Percentiles rank a stretch among this genome's conserved stretches.
Evolutionary conservation across 2,797 vertebrate species (phyloP).

Genomic region (Sebastes hopkinsi): DNA sequence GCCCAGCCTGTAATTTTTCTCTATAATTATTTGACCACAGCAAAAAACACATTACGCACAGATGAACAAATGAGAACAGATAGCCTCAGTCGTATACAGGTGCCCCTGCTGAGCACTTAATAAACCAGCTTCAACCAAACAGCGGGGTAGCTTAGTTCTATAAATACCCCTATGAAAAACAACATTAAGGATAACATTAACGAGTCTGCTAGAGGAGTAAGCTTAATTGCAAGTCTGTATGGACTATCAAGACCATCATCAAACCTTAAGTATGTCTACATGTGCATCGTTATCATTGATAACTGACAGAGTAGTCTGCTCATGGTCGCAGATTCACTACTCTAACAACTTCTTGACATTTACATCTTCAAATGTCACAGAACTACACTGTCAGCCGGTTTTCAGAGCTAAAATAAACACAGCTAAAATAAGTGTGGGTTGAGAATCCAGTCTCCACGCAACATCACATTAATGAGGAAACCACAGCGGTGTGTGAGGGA

Average conservation of each 20-base stretch:
- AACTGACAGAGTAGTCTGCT: not conserved
- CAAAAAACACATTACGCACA: conserved; percentile 20
- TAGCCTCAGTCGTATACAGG: conserved; percentile 17
- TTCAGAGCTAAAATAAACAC: conserved; percentile 17
- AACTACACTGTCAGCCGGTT: not conserved
- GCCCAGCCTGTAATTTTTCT: not conserved
- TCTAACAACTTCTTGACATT: conserved; percentile 21
- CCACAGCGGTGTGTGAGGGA: not conserved
- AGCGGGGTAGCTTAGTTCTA: conserved; percentile 47
- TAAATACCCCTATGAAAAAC: conserved; percentile 53
- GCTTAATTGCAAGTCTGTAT: conserved; percentile 50
- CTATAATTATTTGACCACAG: conserved; percentile 1
- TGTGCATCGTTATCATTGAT: conserved; percentile 7
- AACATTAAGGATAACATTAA: conserved; percentile 46
- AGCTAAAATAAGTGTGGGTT: not conserved
- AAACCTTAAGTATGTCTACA: conserved; percentile 1
- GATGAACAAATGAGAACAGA: conserved; percentile 50
- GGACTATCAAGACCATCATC: conserved; percentile 28
- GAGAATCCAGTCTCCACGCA: not conserved
- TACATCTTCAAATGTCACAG: conserved; percentile 27
- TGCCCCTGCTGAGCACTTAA: conserved; percentile 66
- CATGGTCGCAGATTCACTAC: not conserved
- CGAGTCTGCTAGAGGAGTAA: conserved; percentile 34
- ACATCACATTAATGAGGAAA: conserved; percentile 10
- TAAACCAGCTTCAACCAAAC: conserved; percentile 66